Evolutionary conservation across 2,888 invertebrate genomes (phyloP).

Genomic region (Lasioglossum marginatum): DNA sequence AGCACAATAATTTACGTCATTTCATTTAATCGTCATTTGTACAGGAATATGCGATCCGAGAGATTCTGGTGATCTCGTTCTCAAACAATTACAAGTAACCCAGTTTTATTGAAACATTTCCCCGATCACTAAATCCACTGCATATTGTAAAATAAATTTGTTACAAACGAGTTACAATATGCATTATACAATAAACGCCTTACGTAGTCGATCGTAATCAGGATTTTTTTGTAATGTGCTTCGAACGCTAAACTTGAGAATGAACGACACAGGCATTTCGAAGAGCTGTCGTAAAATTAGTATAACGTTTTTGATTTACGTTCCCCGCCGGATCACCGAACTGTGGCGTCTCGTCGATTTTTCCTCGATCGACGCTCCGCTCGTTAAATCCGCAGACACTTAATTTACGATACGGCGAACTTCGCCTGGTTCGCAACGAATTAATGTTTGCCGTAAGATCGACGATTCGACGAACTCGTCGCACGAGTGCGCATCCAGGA

Average conservation of each 20-base stretch:
- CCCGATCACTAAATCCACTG: too few relatives aligned
- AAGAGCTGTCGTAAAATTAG: background rate
- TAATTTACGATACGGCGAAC: background rate
- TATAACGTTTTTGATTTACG: background rate
- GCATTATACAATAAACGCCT: too few relatives aligned
- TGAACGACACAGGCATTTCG: background rate
- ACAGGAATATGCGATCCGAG: background rate
- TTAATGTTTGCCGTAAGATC: constrained; percentile 31
- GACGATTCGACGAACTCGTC: constrained; percentile 19
- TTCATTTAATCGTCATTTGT: background rate
- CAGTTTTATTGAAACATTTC: too few relatives aligned
- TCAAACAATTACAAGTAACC: too few relatives aligned
- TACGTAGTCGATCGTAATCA: too few relatives aligned
- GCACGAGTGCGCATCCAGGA: background rate
- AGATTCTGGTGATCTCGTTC: too few relatives aligned
- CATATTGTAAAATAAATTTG: too few relatives aligned
- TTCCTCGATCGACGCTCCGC: background rate
- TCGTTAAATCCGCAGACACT: background rate
- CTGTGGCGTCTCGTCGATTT: background rate
- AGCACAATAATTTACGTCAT: background rate
- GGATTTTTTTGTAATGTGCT: too few relatives aligned
- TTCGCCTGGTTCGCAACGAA: background rate
- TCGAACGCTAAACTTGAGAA: too few relatives aligned
- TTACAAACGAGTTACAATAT: too few relatives aligned
- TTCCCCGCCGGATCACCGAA: background rate